Conservation (phyloP, 2,113 vertebrate species). For the Orientallactaga bullata region DNA sequence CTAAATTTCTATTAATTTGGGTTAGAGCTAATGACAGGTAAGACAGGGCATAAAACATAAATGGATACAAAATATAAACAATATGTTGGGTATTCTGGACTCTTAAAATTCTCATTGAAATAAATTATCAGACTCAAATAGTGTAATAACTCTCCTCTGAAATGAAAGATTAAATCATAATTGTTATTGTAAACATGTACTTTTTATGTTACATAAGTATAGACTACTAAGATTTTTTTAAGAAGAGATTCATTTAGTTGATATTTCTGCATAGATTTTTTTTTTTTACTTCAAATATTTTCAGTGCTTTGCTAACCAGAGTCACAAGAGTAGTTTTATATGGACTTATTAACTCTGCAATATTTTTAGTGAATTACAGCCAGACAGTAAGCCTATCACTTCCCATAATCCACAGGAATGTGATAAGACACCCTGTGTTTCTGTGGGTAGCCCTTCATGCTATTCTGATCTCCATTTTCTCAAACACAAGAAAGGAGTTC, state of each 20-base stretch:
- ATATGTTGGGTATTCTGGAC: not conserved
- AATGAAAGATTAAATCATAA: not conserved
- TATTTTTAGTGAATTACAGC: not conserved
- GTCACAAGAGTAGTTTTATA: not conserved
- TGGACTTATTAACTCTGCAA: not conserved
- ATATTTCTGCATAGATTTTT: too few relatives aligned
- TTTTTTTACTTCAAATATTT: not conserved
- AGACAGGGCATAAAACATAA: not conserved
- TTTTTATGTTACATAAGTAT: not conserved
- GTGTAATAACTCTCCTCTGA: not conserved
- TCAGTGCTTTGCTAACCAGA: not conserved
- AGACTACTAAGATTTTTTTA: not conserved
- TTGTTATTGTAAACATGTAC: conserved; percentile 9
- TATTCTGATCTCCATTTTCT: not conserved
- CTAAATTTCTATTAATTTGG: conserved; percentile 1
- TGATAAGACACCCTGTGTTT: not conserved
- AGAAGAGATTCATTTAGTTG: not conserved
- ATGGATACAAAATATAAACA: not conserved
- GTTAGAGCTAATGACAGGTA: not conserved
- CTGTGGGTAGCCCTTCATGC: not conserved
- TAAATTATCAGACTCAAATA: not conserved
- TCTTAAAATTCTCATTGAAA: conserved; percentile 13
- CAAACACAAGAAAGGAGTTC: not conserved
- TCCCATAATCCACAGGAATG: not conserved
- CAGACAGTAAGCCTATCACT: not conserved